Base-by-base conservation (phyloP, 2,113 vertebrate genomes). In the Paratilapia polleni region DNA sequence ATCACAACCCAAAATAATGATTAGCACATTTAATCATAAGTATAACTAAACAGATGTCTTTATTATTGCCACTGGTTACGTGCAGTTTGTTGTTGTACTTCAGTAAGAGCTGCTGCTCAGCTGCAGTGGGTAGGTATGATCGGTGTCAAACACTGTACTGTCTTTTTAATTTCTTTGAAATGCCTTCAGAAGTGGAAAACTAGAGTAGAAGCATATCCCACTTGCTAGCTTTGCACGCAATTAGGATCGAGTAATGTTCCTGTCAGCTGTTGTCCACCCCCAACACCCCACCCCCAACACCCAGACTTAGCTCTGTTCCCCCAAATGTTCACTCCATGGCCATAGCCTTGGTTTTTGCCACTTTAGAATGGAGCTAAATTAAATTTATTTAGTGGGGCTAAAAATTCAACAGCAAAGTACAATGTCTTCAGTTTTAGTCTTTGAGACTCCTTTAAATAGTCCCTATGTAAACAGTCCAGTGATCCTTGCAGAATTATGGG, bases 11-110 rank as follows among this genome's bases (percentile, higher is more conserved):
- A 70, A 70, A 49, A 70, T 49, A 12, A 24, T 12, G 15, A 70
- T 49, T 70, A 49, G 22, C 4, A 22, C 26, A 7, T 28, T 22
- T 49, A 47, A 68, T 49, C 63, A 24, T 24, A 36, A 43, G 11
- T 0, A 54, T 19, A 49, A 13, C 15, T 70, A 70, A 49, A 26
- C 17, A 11, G 64, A 68, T 47, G 8, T 68, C 38, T 26, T 68
- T 1, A 6, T 61, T 2, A 0, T 62, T 4, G 0, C 41, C 13
- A 12, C 41, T 43, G 7, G 4, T 19, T 0, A 49, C 28, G 26
- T 70, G 66, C 66, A 49, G 1, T 41, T 41, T 41, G 38, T 41
- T 41, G 38, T 41, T 43, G 12, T 4, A 4, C 41, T 43, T 43
- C 41, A 43, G 41, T 2, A 43, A 43, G 41, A 43, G 41, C 41